Evolutionary conservation across 2,888 invertebrate species (phyloP), one percentile per base, ranked within the genome.

Genomic region (Drosophila acutilabella): DNA sequence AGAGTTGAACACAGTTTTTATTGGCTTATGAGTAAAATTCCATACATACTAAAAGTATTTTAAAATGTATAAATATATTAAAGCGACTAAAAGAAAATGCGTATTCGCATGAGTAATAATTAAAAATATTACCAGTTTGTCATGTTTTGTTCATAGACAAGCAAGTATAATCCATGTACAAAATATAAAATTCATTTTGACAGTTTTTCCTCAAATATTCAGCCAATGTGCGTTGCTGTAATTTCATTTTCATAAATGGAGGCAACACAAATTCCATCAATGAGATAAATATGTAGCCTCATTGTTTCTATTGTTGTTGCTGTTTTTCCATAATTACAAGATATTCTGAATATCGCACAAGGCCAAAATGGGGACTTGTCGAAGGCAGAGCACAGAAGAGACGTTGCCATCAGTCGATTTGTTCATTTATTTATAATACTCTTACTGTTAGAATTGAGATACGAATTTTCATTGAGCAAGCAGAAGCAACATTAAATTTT

Each of bases 341-440:
- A 73, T 86, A 88, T 88, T 82, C 71, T 50, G 80, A 77, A 86
- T 86, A 70, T 71, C 65, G 82, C 68, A 83, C 88, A 83, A 82
- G 83, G 88, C 78, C 74, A 33, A 74, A 82, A 71, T 80, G 78
- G 68, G 74, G 80, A 64, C 68, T 62, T 64, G 59, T 59, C 62
- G 65, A 48, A 59, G 64, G 74, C 62, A 53, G 44, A 53, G 48
- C 41, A 54, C 11, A 4, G 13, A 36, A 47, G 64, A 71, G 47
- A 57, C 36, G 42, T 53, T 42, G 69, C 45, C 60, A 74, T 47
- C 60, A 54, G 59, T 54, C 54, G 44, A 48, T 71, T n/a, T n/a
- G n/a, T n/a, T 51, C 40, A 42, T 59, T 52, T 44, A 61, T 74
- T 61, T 38, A 44, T 16, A 26, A 48, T 70, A 41, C 68, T 23